phyloP scores from a whole-genome alignment of 2,113 vertebrate species.

The Carassius gibelio region DNA sequence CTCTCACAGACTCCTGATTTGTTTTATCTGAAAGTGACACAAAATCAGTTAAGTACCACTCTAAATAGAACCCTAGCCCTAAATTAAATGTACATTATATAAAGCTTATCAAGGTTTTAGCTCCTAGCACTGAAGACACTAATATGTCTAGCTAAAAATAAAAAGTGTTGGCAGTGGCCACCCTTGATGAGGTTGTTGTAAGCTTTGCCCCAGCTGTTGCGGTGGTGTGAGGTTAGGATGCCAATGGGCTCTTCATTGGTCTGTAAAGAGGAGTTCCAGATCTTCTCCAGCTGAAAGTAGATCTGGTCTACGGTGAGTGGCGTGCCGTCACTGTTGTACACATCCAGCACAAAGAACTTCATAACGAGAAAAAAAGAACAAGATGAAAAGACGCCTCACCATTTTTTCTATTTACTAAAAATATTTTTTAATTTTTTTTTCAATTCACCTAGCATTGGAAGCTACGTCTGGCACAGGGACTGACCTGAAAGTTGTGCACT shows the following conservation, averaged over 20 bases:
- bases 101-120: not conserved
- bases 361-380: not conserved
- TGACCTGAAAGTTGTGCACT: conserved; percentile 93
- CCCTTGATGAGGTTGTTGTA: conserved; percentile 89
- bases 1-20: conserved; percentile 85
- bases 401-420: too few relatives aligned
- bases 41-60: not conserved
- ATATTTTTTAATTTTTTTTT: too few relatives aligned
- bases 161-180: conserved; percentile 49
- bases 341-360: conserved; percentile 91
- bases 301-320: conserved; percentile 87
- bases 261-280: conserved; percentile 85
- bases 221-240: conserved; percentile 91
- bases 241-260: conserved; percentile 86
- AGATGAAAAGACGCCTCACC: too few relatives aligned
- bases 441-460: not conserved
- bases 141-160: not conserved
- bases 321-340: conserved; percentile 86
- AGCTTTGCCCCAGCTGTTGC: conserved; percentile 90
- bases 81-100: too few relatives aligned
- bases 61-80: too few relatives aligned
- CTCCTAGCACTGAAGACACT: not conserved
- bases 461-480: not conserved
- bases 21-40: conserved; percentile 78
- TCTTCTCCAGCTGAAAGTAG: conserved; percentile 87